Percentiles rank a stretch among this genome's conserved stretches.
Conservation (phyloP, 2,888 invertebrate species). For the Lapara coniferarum region DNA sequence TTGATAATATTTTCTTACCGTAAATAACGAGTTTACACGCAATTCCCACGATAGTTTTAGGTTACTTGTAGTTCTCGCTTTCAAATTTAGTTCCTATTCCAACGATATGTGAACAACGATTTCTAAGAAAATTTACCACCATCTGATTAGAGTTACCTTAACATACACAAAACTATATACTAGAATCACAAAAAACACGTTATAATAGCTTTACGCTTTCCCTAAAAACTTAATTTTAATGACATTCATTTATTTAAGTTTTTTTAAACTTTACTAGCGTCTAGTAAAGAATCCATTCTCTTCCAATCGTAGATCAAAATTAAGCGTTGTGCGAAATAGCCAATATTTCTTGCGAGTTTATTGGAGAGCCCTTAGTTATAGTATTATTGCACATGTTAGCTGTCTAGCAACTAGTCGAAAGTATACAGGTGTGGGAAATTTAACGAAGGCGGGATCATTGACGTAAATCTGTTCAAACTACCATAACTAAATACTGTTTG, state of each 20-base stretch:
- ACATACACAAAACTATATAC: not conserved
- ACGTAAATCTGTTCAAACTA: no score
- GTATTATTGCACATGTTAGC: not conserved
- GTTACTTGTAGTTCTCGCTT: no score
- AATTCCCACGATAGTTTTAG: no score
- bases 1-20: no score
- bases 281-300: conserved; percentile 16
- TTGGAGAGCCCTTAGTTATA: conserved; percentile 4
- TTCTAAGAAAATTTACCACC: no score
- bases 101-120: no score
- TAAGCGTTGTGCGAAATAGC: not conserved
- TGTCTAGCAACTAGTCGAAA: not conserved
- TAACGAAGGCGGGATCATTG: no score
- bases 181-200: not conserved
- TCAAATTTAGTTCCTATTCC: no score
- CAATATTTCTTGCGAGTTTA: not conserved
- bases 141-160: no score
- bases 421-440: not conserved
- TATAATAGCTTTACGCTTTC: not conserved
- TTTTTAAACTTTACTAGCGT: not conserved
- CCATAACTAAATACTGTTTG: no score
- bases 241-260: not conserved
- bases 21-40: no score
- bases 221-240: not conserved
- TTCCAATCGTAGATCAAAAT: conserved; percentile 8